phyloP scores from a whole-genome alignment of 1,140 invertebrate genomes.

The Dendrolimus kikuchii region DNA sequence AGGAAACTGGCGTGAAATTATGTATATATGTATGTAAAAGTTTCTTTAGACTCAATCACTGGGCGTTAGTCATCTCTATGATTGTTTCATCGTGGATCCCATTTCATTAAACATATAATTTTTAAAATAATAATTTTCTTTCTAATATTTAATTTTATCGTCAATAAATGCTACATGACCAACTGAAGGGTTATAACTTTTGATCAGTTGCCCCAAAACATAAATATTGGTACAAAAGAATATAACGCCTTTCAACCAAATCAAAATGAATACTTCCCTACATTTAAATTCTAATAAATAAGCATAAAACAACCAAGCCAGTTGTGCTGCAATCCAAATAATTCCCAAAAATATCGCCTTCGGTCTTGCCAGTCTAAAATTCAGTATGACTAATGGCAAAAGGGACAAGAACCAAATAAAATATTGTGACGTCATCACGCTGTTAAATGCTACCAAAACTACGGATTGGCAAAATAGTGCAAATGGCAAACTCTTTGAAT shows the following conservation, averaged over 20 bases:
- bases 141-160: no score
- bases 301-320: constrained; percentile 90
- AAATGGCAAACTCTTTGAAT: constrained; percentile 83
- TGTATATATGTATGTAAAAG: no score
- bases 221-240: constrained; percentile 87
- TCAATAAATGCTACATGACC: no score
- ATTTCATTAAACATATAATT: no score
- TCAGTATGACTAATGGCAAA: constrained; percentile 83
- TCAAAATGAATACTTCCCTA: constrained; percentile 83
- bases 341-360: constrained; percentile 64
- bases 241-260: constrained; percentile 84
- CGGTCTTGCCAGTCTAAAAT: constrained; percentile 73
- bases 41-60: no score
- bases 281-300: constrained; percentile 94
- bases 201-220: constrained; percentile 79
- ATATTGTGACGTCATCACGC: constrained; percentile 98
- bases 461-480: constrained; percentile 89
- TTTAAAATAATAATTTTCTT: no score
- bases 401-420: constrained; percentile 97
- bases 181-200: constrained; percentile 56
- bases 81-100: no score
- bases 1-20: no score
- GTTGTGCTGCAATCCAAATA: constrained; percentile 87
- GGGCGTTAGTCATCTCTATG: no score
- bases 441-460: constrained; percentile 94